Evolutionary conservation across 2,888 invertebrate genomes (phyloP).

Genomic region (Parochlus steinenii): DNA sequence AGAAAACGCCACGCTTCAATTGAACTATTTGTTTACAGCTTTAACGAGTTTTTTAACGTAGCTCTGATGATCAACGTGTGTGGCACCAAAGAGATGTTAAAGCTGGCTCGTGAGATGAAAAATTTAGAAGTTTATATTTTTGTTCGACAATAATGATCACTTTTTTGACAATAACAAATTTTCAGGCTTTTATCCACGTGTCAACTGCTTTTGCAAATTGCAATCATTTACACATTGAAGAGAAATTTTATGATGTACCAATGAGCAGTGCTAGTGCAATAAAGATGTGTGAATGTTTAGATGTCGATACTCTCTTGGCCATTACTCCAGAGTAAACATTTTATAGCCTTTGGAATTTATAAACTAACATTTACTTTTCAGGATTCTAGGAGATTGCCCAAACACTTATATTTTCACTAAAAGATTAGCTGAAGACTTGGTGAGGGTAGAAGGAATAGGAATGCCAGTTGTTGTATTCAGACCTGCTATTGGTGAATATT

Average conservation of each 20-base stretch:
- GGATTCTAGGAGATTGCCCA: conserved; percentile 32
- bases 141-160: neutral
- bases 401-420: conserved; percentile 62
- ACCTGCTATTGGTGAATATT: too few species aligned
- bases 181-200: conserved; percentile 40
- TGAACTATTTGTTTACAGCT: too few species aligned
- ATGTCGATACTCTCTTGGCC: conserved; percentile 24
- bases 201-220: conserved; percentile 56
- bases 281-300: conserved; percentile 21
- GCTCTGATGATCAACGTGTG: conserved; percentile 52
- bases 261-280: conserved; percentile 24
- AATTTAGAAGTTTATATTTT: conserved; percentile 38
- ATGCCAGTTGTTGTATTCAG: conserved; percentile 48
- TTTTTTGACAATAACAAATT: conserved; percentile 13
- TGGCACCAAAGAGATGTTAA: conserved; percentile 45
- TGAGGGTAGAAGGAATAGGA: conserved; percentile 35
- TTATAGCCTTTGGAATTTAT: conserved; percentile 1
- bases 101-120: conserved; percentile 43
- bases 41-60: conserved; percentile 50
- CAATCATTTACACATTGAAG: conserved; percentile 24
- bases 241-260: conserved; percentile 27
- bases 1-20: too few species aligned
- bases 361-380: too few species aligned
- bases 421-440: conserved; percentile 45
- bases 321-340: conserved; percentile 21